These are phyloP conservation scores for Potorous gilbertii DNA, from an alignment of 2,797 vertebrate species.

Conservation along the genomic window DNA sequence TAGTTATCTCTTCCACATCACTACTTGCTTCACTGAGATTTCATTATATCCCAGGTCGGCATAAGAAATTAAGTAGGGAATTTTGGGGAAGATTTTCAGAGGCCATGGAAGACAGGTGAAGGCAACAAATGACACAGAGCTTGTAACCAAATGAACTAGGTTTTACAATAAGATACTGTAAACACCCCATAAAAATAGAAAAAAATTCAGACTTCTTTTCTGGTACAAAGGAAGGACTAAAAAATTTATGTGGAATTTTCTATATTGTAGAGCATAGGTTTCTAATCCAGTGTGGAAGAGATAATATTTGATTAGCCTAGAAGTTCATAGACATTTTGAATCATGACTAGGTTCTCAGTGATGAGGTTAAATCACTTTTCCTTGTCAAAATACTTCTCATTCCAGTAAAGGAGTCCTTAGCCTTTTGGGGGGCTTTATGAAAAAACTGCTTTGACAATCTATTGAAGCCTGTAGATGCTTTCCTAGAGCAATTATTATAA, in stretches of 20 bases:
- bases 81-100: no score
- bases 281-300: no score
- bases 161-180: no score
- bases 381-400: background rate
- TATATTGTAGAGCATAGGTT: accelerated
- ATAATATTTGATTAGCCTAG: background rate
- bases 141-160: no score
- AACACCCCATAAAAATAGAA: no score
- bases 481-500: background rate
- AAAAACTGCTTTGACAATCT: background rate
- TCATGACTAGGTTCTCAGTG: background rate
- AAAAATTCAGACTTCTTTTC: no score
- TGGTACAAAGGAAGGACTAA: no score
- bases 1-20: background rate
- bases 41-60: background rate
- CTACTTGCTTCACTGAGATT: background rate
- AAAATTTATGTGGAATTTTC: no score
- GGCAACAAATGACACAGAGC: no score
- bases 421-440: background rate
- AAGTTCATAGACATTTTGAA: background rate
- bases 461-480: background rate
- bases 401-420: background rate
- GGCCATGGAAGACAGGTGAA: no score
- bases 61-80: no score
- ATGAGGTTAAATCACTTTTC: background rate